Percentiles rank a stretch among this genome's conserved stretches.
These are phyloP conservation scores for Nudaria mundana DNA, from an alignment of 2,888 invertebrate species.

Conservation along the genomic window DNA sequence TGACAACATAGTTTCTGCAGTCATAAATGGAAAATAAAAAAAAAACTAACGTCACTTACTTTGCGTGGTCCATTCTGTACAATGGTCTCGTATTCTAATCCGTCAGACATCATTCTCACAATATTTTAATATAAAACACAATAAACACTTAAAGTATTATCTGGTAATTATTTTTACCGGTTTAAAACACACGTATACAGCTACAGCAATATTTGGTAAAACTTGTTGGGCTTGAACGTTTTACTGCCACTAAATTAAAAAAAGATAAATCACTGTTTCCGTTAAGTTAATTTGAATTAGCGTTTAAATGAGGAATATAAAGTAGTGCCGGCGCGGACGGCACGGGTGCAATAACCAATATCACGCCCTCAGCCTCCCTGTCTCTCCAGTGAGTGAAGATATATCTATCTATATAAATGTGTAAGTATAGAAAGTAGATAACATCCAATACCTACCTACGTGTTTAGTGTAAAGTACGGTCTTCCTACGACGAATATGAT, in stretches of 20 bases:
- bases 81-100: constrained; percentile 84
- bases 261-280: constrained; percentile 63
- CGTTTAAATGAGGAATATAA: constrained; percentile 51
- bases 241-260: constrained; percentile 52
- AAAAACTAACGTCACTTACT: constrained; percentile 65
- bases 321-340: constrained; percentile 62
- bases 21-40: constrained; percentile 17
- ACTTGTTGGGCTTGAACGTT: constrained; percentile 39
- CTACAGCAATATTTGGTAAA: constrained; percentile 22
- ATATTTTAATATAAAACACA: constrained; percentile 58
- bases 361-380: constrained; percentile 75
- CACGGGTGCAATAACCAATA: constrained; percentile 62
- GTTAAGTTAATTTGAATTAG: constrained; percentile 56
- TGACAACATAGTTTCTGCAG: constrained; percentile 26
- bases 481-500: constrained; percentile 38
- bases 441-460: constrained; percentile 33
- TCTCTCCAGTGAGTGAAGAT: constrained; percentile 61
- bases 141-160: constrained; percentile 49
- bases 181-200: constrained; percentile 42
- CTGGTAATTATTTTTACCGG: constrained; percentile 46
- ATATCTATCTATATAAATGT: constrained; percentile 42
- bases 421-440: constrained; percentile 57
- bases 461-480: constrained; percentile 50
- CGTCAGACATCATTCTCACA: constrained; percentile 79
- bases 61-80: constrained; percentile 84